These are phyloP conservation scores for Lycocerus yunnanus DNA, from an alignment of 2,888 invertebrate species.

Conservation along the genomic window DNA sequence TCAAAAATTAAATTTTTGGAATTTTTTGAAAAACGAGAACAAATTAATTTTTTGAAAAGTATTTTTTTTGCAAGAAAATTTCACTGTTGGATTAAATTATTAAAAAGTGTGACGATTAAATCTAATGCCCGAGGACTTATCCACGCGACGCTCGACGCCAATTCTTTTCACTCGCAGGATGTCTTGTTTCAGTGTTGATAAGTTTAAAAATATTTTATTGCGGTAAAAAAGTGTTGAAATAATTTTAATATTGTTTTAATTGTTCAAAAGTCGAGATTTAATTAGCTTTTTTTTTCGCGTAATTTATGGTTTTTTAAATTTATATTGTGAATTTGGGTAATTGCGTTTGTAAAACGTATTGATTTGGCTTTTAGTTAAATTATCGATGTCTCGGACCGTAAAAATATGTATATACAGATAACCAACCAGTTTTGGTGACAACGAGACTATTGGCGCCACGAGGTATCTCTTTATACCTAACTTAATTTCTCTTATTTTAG, in stretches of 20 bases:
- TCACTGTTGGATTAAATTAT: too few species aligned
- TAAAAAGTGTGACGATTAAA: not conserved
- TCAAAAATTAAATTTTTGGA: too few species aligned
- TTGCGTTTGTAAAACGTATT: slow-evolving; percentile 1
- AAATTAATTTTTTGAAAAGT: too few species aligned
- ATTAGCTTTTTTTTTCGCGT: not conserved
- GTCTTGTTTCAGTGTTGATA: too few species aligned
- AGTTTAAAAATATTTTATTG: not conserved
- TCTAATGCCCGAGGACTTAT: not conserved
- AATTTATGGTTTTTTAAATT: not conserved
- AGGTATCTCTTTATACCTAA: slow-evolving; percentile 13
- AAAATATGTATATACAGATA: slow-evolving; percentile 8
- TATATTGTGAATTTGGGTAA: not conserved
- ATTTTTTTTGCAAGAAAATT: too few species aligned
- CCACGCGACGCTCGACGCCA: not conserved
- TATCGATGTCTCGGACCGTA: not conserved
- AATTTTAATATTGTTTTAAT: not conserved
- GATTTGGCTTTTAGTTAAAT: not conserved
- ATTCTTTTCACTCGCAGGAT: too few species aligned
- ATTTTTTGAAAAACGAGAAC: too few species aligned
- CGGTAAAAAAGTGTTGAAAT: not conserved
- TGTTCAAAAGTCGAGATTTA: not conserved
- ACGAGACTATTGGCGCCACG: slow-evolving; percentile 23
- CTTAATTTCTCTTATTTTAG: slow-evolving; percentile 24
- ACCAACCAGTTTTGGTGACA: slow-evolving; percentile 27